A percentile compares a stretch with the other conserved stretches of the same genome.
phyloP scores from a whole-genome alignment of 2,888 invertebrate species.

The Cerceris ruficornis region DNA sequence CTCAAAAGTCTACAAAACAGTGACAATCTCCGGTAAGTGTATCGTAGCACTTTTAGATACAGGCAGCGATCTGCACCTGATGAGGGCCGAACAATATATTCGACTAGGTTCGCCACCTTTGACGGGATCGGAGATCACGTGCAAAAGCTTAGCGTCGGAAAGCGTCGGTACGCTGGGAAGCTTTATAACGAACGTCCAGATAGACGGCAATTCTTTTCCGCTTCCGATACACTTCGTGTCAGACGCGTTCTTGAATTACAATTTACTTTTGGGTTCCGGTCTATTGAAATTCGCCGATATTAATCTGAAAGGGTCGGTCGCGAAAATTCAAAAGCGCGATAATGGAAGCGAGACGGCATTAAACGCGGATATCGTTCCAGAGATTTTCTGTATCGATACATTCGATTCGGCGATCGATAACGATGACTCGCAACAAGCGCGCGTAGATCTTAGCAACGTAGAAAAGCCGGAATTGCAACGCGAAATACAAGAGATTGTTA shows the following conservation, averaged over 20 bases:
- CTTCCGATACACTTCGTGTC: constrained; percentile 42
- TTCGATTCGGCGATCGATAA: constrained; percentile 12
- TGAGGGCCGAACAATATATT: constrained; percentile 31
- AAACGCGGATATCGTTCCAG: constrained; percentile 18
- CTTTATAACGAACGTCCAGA: constrained; percentile 18
- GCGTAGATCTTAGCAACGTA: constrained; percentile 11
- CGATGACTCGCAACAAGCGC: neutral
- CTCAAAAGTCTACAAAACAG: constrained; percentile 10
- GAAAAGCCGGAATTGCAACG: neutral
- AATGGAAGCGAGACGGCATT: neutral
- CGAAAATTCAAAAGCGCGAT: constrained; percentile 18
- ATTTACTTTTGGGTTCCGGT: constrained; percentile 39
- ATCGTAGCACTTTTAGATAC: constrained; percentile 13
- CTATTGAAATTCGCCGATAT: constrained; percentile 34
- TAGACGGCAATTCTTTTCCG: constrained; percentile 28
- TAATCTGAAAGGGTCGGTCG: constrained; percentile 10
- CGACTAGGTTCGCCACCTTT: constrained; percentile 33
- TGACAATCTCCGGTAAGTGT: constrained; percentile 7
- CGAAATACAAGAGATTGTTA: neutral
- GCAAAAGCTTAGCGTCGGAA: constrained; percentile 9
- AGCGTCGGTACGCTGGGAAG: constrained; percentile 10
- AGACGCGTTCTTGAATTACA: constrained; percentile 22
- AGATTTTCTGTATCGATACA: constrained; percentile 26
- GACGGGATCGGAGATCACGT: constrained; percentile 7
- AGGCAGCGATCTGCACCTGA: constrained; percentile 35